Percentiles rank a stretch among this genome's conserved stretches.
Evolutionary conservation across 2,113 vertebrate species (phyloP).

Genomic region (Hymenochirus boettgeri): DNA sequence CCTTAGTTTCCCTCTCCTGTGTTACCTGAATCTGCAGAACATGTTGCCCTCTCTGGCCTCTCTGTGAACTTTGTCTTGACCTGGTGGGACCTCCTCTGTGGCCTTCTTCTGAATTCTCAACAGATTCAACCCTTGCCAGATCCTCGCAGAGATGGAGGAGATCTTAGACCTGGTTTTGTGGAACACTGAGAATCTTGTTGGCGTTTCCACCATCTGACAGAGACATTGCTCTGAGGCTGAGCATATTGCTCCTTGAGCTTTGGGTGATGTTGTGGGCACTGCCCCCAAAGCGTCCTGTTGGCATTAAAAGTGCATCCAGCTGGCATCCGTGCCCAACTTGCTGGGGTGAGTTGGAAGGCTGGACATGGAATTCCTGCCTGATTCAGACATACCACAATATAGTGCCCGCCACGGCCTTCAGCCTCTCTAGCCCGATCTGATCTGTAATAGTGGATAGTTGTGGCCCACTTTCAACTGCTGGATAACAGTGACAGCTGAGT

Average conservation of each 20-base stretch:
- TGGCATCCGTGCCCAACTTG: slow-evolving; percentile 73
- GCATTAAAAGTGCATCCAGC: slow-evolving; percentile 72
- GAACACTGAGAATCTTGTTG: slow-evolving; percentile 65
- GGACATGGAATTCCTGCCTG: slow-evolving; percentile 92
- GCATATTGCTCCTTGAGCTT: slow-evolving; percentile 64
- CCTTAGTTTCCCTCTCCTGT: slow-evolving; percentile 76
- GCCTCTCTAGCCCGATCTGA: slow-evolving; percentile 59
- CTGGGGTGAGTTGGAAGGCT: slow-evolving; percentile 93
- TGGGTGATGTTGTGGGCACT: slow-evolving; percentile 73
- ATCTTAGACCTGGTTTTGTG: slow-evolving; percentile 52
- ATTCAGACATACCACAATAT: slow-evolving; percentile 83
- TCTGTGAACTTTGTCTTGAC: slow-evolving; percentile 75
- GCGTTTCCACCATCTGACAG: slow-evolving; percentile 62
- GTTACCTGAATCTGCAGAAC: slow-evolving; percentile 81
- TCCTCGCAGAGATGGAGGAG: slow-evolving; percentile 60
- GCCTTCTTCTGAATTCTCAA: slow-evolving; percentile 71
- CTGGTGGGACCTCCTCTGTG: slow-evolving; percentile 73
- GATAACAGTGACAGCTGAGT: slow-evolving; percentile 63
- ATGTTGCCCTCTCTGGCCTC: slow-evolving; percentile 73
- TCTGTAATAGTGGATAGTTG: slow-evolving; percentile 50
- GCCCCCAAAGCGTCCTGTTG: slow-evolving; percentile 72
- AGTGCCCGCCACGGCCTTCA: slow-evolving; percentile 70
- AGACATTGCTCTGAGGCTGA: slow-evolving; percentile 70
- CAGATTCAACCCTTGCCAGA: slow-evolving; percentile 76
- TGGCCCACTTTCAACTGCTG: slow-evolving; percentile 60